Evolutionary conservation across 2,797 vertebrate genomes (phyloP).

Genomic region (Lepilemur ruficaudatus): DNA sequence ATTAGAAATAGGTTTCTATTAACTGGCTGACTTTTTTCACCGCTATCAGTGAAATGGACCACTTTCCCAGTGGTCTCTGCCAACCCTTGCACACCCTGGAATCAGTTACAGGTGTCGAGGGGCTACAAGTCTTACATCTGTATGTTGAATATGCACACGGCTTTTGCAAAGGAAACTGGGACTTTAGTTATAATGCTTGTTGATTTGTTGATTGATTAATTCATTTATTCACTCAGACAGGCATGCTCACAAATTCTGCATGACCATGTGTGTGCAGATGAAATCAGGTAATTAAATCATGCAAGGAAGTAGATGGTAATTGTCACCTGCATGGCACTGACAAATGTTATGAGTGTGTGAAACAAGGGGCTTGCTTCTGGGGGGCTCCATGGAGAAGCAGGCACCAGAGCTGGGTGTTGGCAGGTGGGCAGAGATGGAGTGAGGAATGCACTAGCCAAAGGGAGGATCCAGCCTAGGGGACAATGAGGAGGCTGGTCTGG

Average conservation of each 20-base stretch:
- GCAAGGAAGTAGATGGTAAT: background rate
- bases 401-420: background rate
- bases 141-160: background rate
- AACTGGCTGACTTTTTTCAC: conserved; percentile 78
- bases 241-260: background rate
- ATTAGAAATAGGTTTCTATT: conserved; percentile 85
- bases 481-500: background rate
- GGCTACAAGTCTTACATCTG: conserved; percentile 38
- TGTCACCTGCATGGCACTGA: background rate
- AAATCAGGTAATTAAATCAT: background rate
- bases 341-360: background rate
- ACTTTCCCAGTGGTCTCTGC: conserved; percentile 19
- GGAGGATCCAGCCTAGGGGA: background rate
- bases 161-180: background rate
- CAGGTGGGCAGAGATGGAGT: background rate
- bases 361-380: background rate
- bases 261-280: background rate
- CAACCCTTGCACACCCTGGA: background rate
- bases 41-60: conserved; percentile 76
- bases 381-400: background rate
- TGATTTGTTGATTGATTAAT: background rate
- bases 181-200: background rate
- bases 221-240: background rate
- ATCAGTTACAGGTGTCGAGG: conserved; percentile 66
- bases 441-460: background rate